A percentile compares a stretch with the other conserved stretches of the same genome.
Conservation (phyloP, 2,888 invertebrate genomes). For the Euplexia lucipara region DNA sequence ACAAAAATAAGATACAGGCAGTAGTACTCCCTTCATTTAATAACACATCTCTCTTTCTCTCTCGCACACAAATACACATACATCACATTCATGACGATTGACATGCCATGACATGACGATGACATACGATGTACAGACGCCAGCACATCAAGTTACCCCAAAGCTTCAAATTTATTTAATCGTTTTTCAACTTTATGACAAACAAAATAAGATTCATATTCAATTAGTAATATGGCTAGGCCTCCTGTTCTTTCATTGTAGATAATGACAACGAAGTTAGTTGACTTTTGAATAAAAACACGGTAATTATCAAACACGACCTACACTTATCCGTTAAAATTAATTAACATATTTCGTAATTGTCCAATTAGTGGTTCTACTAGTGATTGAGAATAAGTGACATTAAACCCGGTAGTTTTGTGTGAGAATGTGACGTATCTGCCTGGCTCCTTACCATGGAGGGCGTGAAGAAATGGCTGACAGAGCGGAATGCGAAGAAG, state of each 20-base stretch:
- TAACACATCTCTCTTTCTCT: too few relatives aligned
- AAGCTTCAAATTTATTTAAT: too few relatives aligned
- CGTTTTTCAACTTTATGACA: too few relatives aligned
- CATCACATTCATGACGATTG: too few relatives aligned
- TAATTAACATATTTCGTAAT: constrained; percentile 9
- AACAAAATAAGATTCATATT: too few relatives aligned
- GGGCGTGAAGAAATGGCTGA: constrained; percentile 80
- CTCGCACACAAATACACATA: too few relatives aligned
- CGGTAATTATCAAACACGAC: constrained; percentile 1
- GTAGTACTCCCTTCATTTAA: too few relatives aligned
- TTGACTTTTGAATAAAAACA: background rate
- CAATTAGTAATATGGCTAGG: too few relatives aligned
- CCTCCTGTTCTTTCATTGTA: background rate
- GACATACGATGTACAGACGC: too few relatives aligned
- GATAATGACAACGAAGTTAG: background rate
- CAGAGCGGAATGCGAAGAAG: constrained; percentile 76
- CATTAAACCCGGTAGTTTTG: constrained; percentile 7
- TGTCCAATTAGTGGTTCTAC: constrained; percentile 15
- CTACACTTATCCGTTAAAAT: constrained; percentile 4
- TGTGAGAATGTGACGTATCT: constrained; percentile 24
- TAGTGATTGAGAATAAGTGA: constrained; percentile 5
- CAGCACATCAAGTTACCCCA: too few relatives aligned
- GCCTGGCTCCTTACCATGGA: constrained; percentile 73
- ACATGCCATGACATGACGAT: too few relatives aligned
- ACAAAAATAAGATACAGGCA: too few relatives aligned